Evolutionary conservation across 2,888 invertebrate genomes (phyloP), one percentile per base, ranked within the genome.

Genomic region (Drosophila paucipuncta): DNA sequence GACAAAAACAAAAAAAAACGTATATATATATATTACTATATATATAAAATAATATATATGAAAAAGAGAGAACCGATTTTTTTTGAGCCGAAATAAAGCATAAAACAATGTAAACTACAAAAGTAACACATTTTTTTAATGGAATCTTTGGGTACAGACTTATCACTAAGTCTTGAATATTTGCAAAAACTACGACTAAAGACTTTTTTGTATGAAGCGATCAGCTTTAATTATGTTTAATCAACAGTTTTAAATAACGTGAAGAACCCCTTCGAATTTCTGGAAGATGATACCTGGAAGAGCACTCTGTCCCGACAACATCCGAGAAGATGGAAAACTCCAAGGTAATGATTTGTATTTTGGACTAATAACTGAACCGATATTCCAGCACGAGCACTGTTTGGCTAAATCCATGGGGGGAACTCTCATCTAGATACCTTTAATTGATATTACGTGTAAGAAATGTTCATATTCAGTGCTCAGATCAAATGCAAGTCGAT

Each of bases 41-140:
- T 37, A 63, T 52, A 65, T 31, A 16, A 7, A 47, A 59, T 57
- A 18, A 57, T 43, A 68, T 73, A 67, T 80, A 55, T 11, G 1
- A 47, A 64, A 71, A 71, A 69, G 73, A 65, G 41, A 61, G 70
- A 64, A 64, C 61, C 67, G 80, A 75, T 73, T 84, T 90, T 86
- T 86, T 86, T 86, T 87, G 81, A 85, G 76, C 90, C 83, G 76
- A 90, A 90, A 86, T 86, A 86, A 86, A 86, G 78, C 78, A 75
- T 80, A 73, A 80, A 82, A 76, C 71, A 86, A 90, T 86, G 86
- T 85, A 89, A 86, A 89, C 89, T 68, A 86, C 67, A 76, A 60
- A 63, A 57, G 2, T 16, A 25, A 4, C 9, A 47, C 4, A 1
- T 30, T 13, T 28, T 30, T n/a, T 13, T n/a, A 30, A 35, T 37